phyloP scores from a whole-genome alignment of 2,888 invertebrate genomes.

The Chirona hameri region DNA sequence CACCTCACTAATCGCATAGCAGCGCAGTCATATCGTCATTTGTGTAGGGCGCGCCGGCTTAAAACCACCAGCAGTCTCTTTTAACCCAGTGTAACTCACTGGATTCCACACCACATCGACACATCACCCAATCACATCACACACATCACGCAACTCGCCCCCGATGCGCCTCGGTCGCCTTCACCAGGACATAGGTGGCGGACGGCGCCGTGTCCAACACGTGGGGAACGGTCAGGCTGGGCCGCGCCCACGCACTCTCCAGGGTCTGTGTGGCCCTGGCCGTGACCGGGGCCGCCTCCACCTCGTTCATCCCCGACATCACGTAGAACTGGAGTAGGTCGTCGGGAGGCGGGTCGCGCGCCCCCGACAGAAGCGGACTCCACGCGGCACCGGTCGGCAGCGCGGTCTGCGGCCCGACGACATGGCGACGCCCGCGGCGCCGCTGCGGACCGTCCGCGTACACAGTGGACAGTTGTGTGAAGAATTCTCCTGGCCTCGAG shows the following conservation, averaged over 20 bases:
- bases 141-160: neutral
- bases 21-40: no score
- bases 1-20: no score
- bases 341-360: neutral
- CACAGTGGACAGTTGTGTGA: slow-evolving; percentile 82
- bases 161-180: neutral
- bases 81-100: no score
- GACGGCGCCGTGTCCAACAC: slow-evolving; percentile 1
- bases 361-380: neutral
- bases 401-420: slow-evolving; percentile 47
- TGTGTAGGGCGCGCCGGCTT: no score
- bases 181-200: slow-evolving; percentile 11
- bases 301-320: slow-evolving; percentile 52
- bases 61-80: no score
- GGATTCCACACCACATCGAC: neutral
- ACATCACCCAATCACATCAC: neutral
- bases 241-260: slow-evolving; percentile 77
- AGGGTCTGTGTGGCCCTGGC: slow-evolving; percentile 63
- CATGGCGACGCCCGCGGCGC: slow-evolving; percentile 34
- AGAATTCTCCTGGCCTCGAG: slow-evolving; percentile 82
- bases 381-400: slow-evolving; percentile 33
- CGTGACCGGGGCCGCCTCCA: slow-evolving; percentile 42
- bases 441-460: slow-evolving; percentile 50
- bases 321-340: slow-evolving; percentile 51
- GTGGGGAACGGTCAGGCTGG: slow-evolving; percentile 53